Base-by-base conservation (phyloP, 2,113 vertebrate genomes). In the Agelaius tricolor region DNA sequence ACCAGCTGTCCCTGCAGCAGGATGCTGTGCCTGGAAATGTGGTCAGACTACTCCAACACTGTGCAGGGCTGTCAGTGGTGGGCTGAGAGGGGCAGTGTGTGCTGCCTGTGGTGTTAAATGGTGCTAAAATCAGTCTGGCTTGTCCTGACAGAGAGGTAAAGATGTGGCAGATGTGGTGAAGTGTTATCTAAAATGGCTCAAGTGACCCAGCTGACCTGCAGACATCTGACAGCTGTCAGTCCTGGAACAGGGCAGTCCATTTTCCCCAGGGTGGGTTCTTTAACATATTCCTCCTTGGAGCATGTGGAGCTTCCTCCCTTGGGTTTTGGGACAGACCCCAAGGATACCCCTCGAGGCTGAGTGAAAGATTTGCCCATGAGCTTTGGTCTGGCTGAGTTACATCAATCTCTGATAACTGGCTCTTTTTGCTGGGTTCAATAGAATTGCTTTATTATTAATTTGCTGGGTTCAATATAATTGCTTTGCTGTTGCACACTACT, bases 281-380 rank as follows among this genome's bases (percentile, higher is more conserved):
- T 4, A 24, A 20, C 9, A 16, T 24, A 49, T 43, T 37, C 21
- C 44, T 26, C 21, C 26, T 59, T 59, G 62, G 37, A 51, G 9
- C 3, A 1, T 14, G 11, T 27, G 37, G 22, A 22, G 11, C 44
- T 27, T 59, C 14, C 46, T 44, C 37, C 22, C 27, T 3, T 19
- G 46, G 27, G 72, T 33, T 86, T 59, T 59, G 44, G 52, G 11
- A 43, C 3, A 6, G 3, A 3, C 43, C 16, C 35, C 35, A 66
- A 21, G 61, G 35, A 24, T 3, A 7, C 4, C 31, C 35, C 21
- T 76, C 0, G 0, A 49, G 35, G 54, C 7, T 59, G 52, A 35
- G 13, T 13, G 10, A 35, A 58, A 57, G 26, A 35, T 31, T 35
- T 43, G 13, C 28, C 52, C 24, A 26, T 9, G 52, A 58, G 13